Evolutionary conservation across 2,888 invertebrate genomes (phyloP).

Genomic region (Drosophila lacicola): DNA sequence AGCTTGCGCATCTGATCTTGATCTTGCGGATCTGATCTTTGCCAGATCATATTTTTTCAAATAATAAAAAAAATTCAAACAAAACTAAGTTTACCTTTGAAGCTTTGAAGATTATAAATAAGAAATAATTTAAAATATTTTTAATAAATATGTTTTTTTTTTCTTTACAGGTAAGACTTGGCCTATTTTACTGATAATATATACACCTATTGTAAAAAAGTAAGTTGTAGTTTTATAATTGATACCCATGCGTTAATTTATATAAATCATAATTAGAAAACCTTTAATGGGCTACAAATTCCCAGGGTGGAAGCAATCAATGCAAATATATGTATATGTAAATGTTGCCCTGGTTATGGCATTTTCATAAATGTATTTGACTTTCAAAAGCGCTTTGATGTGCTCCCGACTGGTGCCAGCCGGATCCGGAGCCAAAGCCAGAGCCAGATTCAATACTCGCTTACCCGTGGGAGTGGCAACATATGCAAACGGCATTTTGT

Average conservation of each 20-base stretch:
- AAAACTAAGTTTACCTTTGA: too few relatives aligned
- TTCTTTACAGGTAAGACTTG: constrained; percentile 29
- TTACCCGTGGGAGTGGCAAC: constrained; percentile 68
- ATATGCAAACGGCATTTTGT: constrained; percentile 76
- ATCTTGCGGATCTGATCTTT: too few relatives aligned
- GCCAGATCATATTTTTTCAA: too few relatives aligned
- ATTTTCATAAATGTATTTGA: constrained; percentile 52
- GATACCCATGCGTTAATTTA: background rate
- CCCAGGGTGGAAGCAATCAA: constrained; percentile 33
- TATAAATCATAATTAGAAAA: constrained; percentile 10
- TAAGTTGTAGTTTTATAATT: background rate
- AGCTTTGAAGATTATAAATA: too few relatives aligned
- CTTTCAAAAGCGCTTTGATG: constrained; percentile 67
- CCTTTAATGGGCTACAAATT: background rate
- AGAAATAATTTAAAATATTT: background rate
- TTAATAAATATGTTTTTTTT: background rate
- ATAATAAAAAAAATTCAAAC: too few relatives aligned
- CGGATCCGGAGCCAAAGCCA: constrained; percentile 9
- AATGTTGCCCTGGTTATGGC: constrained; percentile 30
- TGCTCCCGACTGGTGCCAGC: constrained; percentile 35
- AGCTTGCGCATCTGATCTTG: too few relatives aligned
- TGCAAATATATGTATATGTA: constrained; percentile 14
- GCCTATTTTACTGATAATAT: background rate
- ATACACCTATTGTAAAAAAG: background rate
- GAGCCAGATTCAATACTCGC: constrained; percentile 17